Evolutionary conservation across 2,113 vertebrate species (phyloP).

Genomic region (Corapipo altera): DNA sequence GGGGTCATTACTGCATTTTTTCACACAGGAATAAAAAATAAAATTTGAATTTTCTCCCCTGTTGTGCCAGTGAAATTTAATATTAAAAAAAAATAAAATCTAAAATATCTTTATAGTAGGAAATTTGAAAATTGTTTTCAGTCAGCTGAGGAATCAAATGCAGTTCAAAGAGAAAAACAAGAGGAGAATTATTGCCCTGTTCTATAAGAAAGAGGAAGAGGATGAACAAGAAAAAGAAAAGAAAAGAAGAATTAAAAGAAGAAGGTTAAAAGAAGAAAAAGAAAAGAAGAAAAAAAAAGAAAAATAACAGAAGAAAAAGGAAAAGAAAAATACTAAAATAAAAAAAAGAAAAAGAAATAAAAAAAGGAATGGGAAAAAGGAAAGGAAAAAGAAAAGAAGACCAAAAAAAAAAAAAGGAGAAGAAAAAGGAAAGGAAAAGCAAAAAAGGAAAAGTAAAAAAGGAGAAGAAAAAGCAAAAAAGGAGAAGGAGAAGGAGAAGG

Average conservation of each 20-base stretch:
- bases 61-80: neutral
- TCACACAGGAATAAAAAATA: neutral
- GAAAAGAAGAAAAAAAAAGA: too few relatives aligned
- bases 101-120: neutral
- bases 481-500: rapidly evolving
- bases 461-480: too few relatives aligned
- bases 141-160: neutral
- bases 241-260: neutral
- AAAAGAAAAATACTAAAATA: too few relatives aligned
- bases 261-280: neutral
- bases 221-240: neutral
- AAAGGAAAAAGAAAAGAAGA: neutral
- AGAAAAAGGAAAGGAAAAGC: rapidly evolving
- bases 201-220: neutral
- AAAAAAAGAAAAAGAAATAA: rapidly evolving
- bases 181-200: rapidly evolving
- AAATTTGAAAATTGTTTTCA: neutral
- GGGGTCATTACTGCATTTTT: neutral
- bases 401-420: neutral
- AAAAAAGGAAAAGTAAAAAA: too few relatives aligned
- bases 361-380: neutral
- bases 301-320: neutral
- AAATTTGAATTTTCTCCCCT: rapidly evolving
- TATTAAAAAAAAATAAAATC: neutral
- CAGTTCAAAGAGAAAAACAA: neutral